Evolutionary conservation across 2,113 vertebrate species (phyloP).

Genomic region (Carassius gibelio): DNA sequence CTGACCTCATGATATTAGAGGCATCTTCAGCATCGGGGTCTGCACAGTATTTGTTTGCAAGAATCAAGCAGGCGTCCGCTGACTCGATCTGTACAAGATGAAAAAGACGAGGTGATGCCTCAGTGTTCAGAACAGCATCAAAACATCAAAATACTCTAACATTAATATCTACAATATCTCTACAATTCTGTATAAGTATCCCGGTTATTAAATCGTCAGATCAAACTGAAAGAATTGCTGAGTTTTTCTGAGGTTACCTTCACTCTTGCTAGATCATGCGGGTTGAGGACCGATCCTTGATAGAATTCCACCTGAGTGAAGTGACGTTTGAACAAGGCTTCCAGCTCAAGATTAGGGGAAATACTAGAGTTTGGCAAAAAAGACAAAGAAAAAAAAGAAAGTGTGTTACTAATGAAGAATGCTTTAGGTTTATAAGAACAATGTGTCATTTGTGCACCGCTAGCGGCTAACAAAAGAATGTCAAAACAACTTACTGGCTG

Average conservation of each 20-base stretch:
- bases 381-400: not conserved
- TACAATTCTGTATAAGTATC: not conserved
- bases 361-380: constrained; percentile 79
- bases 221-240: not conserved
- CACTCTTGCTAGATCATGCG: constrained; percentile 96
- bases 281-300: constrained; percentile 99
- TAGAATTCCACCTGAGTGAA: constrained; percentile 99
- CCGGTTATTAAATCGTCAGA: not conserved
- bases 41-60: constrained; percentile 98
- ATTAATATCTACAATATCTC: not conserved
- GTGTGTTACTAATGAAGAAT: not conserved
- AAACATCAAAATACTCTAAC: not conserved
- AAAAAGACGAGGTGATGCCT: not conserved
- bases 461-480: not conserved
- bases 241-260: constrained; percentile 83
- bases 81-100: constrained; percentile 87
- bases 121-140: not conserved
- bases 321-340: constrained; percentile 99
- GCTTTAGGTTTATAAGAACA: not conserved
- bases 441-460: not conserved
- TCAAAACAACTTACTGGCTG: not conserved
- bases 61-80: constrained; percentile 96
- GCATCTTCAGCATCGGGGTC: constrained; percentile 99
- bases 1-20: constrained; percentile 99
- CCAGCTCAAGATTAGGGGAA: constrained; percentile 99